Percentiles rank a stretch among this genome's conserved stretches.
Conservation (phyloP, 2,888 invertebrate species). For the Rhyacophila evoluta region DNA sequence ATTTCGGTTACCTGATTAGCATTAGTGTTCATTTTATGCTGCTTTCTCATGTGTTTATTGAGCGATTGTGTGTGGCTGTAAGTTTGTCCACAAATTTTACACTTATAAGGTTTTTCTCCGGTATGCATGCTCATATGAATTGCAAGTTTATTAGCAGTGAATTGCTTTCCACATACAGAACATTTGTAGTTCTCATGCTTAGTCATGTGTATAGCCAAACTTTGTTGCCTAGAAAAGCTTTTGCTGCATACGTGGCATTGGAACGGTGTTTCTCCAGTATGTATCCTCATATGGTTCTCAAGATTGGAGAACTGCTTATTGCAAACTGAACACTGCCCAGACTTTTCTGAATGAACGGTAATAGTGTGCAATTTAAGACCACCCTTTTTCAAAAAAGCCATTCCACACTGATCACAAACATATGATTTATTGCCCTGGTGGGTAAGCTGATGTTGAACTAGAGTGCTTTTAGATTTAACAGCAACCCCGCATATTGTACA, state of each 20-base stretch:
- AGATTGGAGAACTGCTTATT: constrained; percentile 70
- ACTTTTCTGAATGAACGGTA: constrained; percentile 50
- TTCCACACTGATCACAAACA: constrained; percentile 61
- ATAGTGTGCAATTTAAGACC: constrained; percentile 48
- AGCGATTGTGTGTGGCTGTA: constrained; percentile 62
- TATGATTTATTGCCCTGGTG: constrained; percentile 65
- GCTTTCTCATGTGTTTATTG: constrained; percentile 60
- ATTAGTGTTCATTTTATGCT: constrained; percentile 56
- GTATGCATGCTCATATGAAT: constrained; percentile 60
- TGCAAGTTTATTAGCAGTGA: constrained; percentile 63
- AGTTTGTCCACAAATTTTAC: constrained; percentile 57
- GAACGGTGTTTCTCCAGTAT: constrained; percentile 70
- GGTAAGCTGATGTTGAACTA: constrained; percentile 58
- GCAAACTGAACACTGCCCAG: constrained; percentile 65
- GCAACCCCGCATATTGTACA: constrained; percentile 43
- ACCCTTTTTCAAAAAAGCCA: constrained; percentile 49
- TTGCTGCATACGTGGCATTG: constrained; percentile 63
- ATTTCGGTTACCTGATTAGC: constrained; percentile 38
- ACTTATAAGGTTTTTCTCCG: constrained; percentile 56
- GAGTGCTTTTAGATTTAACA: constrained; percentile 45
- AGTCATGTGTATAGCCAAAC: constrained; percentile 63
- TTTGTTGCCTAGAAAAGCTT: constrained; percentile 61
- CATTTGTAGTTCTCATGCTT: constrained; percentile 67
- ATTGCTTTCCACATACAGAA: constrained; percentile 61
- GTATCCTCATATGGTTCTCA: constrained; percentile 70